phyloP scores from a whole-genome alignment of 2,888 invertebrate species.

The Volucella inanis region DNA sequence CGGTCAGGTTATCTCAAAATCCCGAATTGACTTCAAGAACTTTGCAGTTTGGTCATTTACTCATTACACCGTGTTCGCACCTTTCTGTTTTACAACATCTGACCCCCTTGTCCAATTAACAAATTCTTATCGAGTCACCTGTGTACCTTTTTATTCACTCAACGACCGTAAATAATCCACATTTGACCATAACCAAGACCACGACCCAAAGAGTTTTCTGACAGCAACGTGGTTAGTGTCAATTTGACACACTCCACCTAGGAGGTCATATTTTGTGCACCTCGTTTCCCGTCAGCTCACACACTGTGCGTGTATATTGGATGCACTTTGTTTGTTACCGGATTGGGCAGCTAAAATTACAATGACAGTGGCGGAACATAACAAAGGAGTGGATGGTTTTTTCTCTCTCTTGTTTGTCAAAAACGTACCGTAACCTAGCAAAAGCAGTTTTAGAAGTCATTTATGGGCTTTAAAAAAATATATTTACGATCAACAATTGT shows the following conservation, averaged over 20 bases:
- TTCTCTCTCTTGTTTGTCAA: background rate
- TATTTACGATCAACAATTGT: constrained; percentile 60
- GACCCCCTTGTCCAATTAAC: too few relatives aligned
- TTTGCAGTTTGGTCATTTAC: too few relatives aligned
- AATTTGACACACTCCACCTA: constrained; percentile 36
- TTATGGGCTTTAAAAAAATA: constrained; percentile 40
- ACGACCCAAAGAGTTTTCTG: background rate
- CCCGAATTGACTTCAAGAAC: too few relatives aligned
- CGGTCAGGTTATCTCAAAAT: too few relatives aligned
- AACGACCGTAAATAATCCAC: constrained; percentile 33
- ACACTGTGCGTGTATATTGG: constrained; percentile 35
- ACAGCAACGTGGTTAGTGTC: constrained; percentile 6
- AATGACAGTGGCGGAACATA: constrained; percentile 52
- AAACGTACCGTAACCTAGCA: constrained; percentile 26
- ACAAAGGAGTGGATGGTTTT: background rate
- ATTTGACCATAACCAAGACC: constrained; percentile 24
- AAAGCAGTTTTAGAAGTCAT: constrained; percentile 47
- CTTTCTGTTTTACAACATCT: too few relatives aligned
- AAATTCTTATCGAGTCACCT: background rate
- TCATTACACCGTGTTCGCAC: too few relatives aligned
- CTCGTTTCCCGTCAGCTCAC: constrained; percentile 4
- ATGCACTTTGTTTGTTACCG: constrained; percentile 57
- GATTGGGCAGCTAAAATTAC: constrained; percentile 64
- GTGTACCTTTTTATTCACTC: background rate
- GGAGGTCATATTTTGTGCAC: constrained; percentile 26